Evolutionary conservation across 2,113 vertebrate genomes (phyloP).

Genomic region (Hypocryptadius cinnamomeus): DNA sequence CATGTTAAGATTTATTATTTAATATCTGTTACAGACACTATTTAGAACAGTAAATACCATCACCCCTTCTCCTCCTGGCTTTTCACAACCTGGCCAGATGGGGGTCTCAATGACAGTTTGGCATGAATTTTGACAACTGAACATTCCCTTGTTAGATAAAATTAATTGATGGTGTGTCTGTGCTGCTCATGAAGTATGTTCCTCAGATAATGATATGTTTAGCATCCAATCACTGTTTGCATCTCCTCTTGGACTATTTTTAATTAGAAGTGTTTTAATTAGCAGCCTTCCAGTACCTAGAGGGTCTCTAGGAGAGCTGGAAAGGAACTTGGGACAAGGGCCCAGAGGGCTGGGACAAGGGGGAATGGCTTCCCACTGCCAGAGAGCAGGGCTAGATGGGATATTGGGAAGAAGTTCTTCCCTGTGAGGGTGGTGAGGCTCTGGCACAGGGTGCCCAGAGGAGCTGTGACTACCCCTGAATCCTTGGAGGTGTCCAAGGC

Average conservation of each 20-base stretch:
- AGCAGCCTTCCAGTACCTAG: neutral
- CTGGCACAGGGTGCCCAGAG: neutral
- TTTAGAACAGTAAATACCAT: neutral
- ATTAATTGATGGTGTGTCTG: neutral
- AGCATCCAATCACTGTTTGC: neutral
- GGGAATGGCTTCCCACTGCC: neutral
- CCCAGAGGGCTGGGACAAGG: rapidly evolving
- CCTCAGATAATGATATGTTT: neutral
- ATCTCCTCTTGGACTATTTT: neutral
- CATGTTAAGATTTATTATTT: neutral
- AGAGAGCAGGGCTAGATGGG: neutral
- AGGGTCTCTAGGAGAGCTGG: neutral
- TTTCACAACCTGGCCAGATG: neutral
- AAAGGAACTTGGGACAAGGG: neutral
- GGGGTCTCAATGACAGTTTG: neutral
- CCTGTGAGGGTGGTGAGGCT: rapidly evolving
- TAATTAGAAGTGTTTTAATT: neutral
- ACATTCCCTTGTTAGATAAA: neutral
- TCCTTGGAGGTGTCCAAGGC: neutral
- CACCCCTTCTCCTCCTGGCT: neutral
- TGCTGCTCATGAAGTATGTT: neutral
- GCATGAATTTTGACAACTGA: neutral
- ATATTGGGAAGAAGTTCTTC: neutral
- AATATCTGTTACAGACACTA: neutral
- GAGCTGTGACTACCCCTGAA: neutral